Evolutionary conservation across 2,888 invertebrate genomes (phyloP).

Genomic region (Spicauda simplicius): DNA sequence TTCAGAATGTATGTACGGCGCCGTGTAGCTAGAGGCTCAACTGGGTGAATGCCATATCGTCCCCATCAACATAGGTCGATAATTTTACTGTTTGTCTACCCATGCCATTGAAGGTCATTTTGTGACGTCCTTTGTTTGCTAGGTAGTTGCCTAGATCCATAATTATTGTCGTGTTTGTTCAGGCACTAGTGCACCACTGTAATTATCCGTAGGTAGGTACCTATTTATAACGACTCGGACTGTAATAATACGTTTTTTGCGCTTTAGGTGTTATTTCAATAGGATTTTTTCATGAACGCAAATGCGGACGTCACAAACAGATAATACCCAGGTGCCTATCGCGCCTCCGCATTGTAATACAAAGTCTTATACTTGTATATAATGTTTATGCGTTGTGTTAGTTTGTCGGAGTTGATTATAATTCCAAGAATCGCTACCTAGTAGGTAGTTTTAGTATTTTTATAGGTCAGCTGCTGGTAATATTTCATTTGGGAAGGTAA

Average conservation of each 20-base stretch:
- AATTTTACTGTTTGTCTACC: constrained; percentile 16
- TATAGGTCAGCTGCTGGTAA: too few relatives aligned
- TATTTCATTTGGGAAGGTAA: too few relatives aligned
- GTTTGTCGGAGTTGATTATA: too few relatives aligned
- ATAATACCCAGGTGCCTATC: too few relatives aligned
- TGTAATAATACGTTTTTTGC: neutral
- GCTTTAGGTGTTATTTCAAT: neutral
- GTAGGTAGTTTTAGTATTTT: too few relatives aligned
- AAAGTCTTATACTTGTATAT: too few relatives aligned
- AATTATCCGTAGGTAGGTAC: neutral
- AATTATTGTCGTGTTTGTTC: constrained; percentile 9
- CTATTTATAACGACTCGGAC: neutral
- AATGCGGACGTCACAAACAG: too few relatives aligned
- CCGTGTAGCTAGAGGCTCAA: constrained; percentile 39
- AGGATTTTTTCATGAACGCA: too few relatives aligned
- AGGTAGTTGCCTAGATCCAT: constrained; percentile 18
- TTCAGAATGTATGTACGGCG: constrained; percentile 38
- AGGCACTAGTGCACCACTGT: neutral
- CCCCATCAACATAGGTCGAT: constrained; percentile 37
- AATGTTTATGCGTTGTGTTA: too few relatives aligned
- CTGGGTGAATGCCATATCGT: constrained; percentile 23
- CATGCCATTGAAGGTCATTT: constrained; percentile 19
- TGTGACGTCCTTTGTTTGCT: constrained; percentile 22
- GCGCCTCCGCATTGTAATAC: too few relatives aligned
- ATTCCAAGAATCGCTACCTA: too few relatives aligned